phyloP scores from a whole-genome alignment of 30 jellyfish, hydroid and myxozoan genomes.

The Pelagia noctiluca region DNA sequence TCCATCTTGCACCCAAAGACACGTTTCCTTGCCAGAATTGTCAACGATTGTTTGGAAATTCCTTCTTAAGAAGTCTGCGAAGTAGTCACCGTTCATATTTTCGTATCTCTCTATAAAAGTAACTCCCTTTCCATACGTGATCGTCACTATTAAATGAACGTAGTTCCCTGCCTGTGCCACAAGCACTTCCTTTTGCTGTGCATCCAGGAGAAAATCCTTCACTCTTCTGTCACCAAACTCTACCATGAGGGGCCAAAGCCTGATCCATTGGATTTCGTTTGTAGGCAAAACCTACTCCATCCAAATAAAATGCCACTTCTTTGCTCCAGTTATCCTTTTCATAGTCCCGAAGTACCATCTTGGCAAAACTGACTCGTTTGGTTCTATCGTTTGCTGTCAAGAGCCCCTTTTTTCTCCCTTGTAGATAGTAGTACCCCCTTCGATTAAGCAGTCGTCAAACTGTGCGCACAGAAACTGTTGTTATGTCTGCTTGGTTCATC shows the following conservation, averaged over 20 bases:
- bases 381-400: constrained; percentile 10
- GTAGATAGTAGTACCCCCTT: neutral
- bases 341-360: constrained; percentile 10
- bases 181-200: constrained; percentile 57
- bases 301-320: constrained; percentile 47
- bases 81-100: constrained; percentile 23
- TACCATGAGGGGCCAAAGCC: constrained; percentile 55
- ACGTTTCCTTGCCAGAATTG: constrained; percentile 32
- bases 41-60: constrained; percentile 23
- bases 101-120: constrained; percentile 46
- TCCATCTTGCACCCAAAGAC: constrained; percentile 27
- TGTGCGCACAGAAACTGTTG: neutral
- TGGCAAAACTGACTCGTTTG: constrained; percentile 16
- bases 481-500: neutral
- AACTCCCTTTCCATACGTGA: constrained; percentile 36
- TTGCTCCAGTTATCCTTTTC: constrained; percentile 18
- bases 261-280: constrained; percentile 54
- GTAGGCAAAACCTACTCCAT: constrained; percentile 72
- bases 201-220: constrained; percentile 42
- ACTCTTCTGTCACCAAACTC: constrained; percentile 49
- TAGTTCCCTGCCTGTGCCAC: constrained; percentile 9
- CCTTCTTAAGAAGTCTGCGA: constrained; percentile 49
- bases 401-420: constrained; percentile 32
- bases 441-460: neutral
- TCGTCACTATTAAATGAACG: constrained; percentile 37